phyloP scores from a whole-genome alignment of 2,113 vertebrate species.

The Podarcis raffonei region DNA sequence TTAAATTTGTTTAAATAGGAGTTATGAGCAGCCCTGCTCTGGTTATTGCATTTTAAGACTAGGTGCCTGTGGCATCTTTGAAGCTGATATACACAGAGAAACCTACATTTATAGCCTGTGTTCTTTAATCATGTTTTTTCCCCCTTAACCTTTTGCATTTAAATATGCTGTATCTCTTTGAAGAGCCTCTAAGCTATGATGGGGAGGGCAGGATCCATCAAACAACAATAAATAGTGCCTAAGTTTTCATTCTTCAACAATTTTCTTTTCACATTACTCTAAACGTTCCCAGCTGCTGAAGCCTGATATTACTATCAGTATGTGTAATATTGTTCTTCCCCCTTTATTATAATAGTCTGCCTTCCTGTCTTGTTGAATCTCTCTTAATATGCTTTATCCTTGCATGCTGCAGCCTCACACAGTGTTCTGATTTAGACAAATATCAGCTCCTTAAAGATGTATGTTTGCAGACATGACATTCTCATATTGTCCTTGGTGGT shows the following conservation, averaged over 20 bases:
- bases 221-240: background rate
- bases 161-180: background rate
- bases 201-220: background rate
- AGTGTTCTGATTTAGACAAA: background rate
- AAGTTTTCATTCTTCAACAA: background rate
- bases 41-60: background rate
- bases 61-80: background rate
- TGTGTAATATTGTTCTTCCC: background rate
- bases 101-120: background rate
- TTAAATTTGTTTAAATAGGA: background rate
- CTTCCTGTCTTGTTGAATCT: background rate
- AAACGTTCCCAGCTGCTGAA: background rate
- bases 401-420: background rate
- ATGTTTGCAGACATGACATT: background rate
- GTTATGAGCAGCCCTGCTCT: background rate
- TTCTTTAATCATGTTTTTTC: background rate
- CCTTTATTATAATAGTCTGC: rapidly evolving
- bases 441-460: background rate
- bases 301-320: background rate
- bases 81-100: background rate
- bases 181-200: background rate
- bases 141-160: background rate
- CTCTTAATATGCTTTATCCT: background rate
- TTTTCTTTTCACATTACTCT: background rate
- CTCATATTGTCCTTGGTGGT: background rate